Conservation (phyloP, 2,888 invertebrate genomes). For the Syritta pipiens region DNA sequence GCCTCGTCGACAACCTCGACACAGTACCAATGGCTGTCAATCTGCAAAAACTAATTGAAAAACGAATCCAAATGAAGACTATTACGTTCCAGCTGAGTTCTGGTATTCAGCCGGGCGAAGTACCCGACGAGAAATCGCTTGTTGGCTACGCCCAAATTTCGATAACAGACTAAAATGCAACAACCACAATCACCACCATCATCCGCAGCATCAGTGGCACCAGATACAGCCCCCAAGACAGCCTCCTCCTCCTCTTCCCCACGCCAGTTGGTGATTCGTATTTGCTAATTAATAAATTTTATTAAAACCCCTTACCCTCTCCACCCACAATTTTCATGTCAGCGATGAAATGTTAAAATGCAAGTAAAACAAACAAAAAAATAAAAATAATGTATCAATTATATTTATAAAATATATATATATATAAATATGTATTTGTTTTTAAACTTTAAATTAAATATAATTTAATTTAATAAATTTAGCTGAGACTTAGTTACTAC, state of each 20-base stretch:
- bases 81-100: conserved; percentile 93
- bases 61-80: conserved; percentile 83
- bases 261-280: conserved; percentile 32
- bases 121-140: conserved; percentile 95
- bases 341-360: conserved; percentile 51
- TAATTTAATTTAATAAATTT: conserved; percentile 68
- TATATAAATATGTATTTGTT: conserved; percentile 48
- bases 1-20: conserved; percentile 94
- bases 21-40: conserved; percentile 95
- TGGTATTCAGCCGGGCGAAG: conserved; percentile 86
- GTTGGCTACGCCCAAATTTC: conserved; percentile 99
- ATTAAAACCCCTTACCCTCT: conserved; percentile 23
- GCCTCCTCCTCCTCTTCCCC: neutral
- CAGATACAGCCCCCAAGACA: conserved; percentile 17
- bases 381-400: conserved; percentile 63
- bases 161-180: conserved; percentile 86
- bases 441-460: conserved; percentile 44
- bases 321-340: conserved; percentile 29
- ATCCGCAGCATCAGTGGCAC: no score
- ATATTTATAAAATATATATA: conserved; percentile 56
- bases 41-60: conserved; percentile 93
- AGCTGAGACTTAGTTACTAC: conserved; percentile 65
- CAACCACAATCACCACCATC: no score
- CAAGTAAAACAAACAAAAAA: no score
- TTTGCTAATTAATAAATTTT: conserved; percentile 41